These are phyloP conservation scores for Oncorhynchus kisutch DNA, from an alignment of 2,113 vertebrate species.

Conservation along the genomic window DNA sequence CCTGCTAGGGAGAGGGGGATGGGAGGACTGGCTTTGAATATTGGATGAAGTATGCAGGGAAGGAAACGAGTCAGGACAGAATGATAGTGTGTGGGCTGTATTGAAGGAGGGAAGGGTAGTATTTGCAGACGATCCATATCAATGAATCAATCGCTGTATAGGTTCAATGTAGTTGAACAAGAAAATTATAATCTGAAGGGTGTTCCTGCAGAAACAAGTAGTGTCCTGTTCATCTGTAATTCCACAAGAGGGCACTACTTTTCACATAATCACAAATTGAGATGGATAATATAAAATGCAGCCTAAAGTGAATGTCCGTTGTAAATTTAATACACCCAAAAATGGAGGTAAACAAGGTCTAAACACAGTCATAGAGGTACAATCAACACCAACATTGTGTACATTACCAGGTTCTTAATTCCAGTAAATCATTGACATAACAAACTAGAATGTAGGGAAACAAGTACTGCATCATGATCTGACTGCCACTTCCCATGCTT, in stretches of 20 bases:
- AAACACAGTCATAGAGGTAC: too few species aligned
- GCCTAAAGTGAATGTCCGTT: too few species aligned
- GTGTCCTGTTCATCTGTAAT: neutral
- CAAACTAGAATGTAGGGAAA: neutral
- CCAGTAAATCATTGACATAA: neutral
- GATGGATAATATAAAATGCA: too few species aligned
- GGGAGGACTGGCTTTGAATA: neutral
- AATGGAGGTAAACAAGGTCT: too few species aligned
- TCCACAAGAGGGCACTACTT: conserved; percentile 1
- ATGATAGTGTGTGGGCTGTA: neutral
- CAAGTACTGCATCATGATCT: neutral
- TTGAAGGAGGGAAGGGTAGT: neutral
- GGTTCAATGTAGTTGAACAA: neutral
- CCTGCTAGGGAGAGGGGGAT: too few species aligned
- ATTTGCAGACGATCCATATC: too few species aligned
- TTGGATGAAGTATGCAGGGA: neutral
- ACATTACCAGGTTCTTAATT: too few species aligned
- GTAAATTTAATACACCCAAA: too few species aligned
- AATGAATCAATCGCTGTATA: too few species aligned
- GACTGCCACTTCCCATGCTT: neutral
- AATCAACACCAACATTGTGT: too few species aligned
- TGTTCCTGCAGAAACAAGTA: neutral
- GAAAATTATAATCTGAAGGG: neutral
- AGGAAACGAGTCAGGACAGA: neutral
- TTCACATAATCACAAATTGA: neutral